These are phyloP conservation scores for Sebastes reedi DNA, from an alignment of 2,797 vertebrate genomes.

Conservation along the genomic window DNA sequence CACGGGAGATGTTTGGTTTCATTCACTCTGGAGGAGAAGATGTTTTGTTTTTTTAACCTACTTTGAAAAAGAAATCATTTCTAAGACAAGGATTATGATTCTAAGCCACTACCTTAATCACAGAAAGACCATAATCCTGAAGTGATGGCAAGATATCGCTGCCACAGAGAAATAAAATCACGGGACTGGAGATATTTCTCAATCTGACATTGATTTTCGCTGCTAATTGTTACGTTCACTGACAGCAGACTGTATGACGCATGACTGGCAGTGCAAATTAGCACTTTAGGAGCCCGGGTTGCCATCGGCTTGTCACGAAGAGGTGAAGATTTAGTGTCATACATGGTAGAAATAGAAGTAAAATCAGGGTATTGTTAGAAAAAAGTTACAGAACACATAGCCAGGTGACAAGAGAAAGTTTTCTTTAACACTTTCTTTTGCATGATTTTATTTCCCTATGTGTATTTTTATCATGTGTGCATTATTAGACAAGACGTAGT, in stretches of 20 bases:
- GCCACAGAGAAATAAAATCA: slow-evolving; percentile 14
- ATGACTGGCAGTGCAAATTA: background rate
- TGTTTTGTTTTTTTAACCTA: background rate
- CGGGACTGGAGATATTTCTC: background rate
- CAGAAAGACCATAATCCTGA: slow-evolving; percentile 27
- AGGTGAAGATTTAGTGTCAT: background rate
- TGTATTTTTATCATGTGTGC: too few species aligned
- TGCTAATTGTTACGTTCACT: slow-evolving; percentile 12
- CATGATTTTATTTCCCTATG: background rate
- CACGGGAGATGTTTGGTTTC: slow-evolving; percentile 19
- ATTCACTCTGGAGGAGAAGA: background rate
- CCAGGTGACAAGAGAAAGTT: background rate
- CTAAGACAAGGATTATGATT: slow-evolving; percentile 61
- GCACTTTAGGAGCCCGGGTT: background rate
- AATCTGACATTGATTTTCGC: background rate
- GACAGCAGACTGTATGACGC: slow-evolving; percentile 1
- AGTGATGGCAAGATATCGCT: slow-evolving; percentile 1
- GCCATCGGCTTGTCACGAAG: background rate
- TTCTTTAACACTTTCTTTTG: background rate
- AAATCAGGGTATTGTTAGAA: background rate
- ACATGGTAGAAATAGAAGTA: background rate
- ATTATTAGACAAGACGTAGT: background rate
- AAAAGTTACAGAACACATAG: background rate
- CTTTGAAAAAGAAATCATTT: slow-evolving; percentile 50
- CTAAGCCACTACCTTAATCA: slow-evolving; percentile 41